Evolutionary conservation across 2,797 vertebrate species (phyloP), one percentile per base, ranked within the genome.

Genomic region (Meriones psammophilus): DNA sequence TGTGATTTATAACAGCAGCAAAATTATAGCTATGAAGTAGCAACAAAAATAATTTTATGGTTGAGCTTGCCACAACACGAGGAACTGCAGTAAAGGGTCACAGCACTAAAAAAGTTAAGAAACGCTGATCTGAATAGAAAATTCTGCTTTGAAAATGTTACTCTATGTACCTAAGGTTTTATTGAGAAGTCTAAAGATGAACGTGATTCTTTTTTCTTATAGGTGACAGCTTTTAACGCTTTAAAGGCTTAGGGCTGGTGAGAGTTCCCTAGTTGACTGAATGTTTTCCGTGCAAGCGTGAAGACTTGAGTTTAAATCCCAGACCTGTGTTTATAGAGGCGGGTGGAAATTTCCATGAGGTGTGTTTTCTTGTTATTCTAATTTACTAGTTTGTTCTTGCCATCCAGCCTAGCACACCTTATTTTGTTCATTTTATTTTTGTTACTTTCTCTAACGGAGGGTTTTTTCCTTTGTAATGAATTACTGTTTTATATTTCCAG

Each of bases 361-460:
- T 78, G 8, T 9, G 22, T 86, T 80, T 46, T 54, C 56, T 94
- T 88, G 12, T 5, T 85, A 68, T 68, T 91, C 33, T 12, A 68
- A 71, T 12, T 58, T 74, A 69, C 10, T 84, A 50, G 56, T 74
- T 73, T 66, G 4, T 56, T 93, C 22, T 89, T 92, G 69, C 73
- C 46, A 76, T 39, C 20, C 58, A 88, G 54, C 78, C 24, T 77
- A 20, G 15, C 71, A 80, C 1, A 60, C 60, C 30, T 88, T 42
- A 30, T 66, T 79, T 96, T 12, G 20, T n/a, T 92, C 69, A 50
- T 36, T 89, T 83, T 54, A 42, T 83, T 76, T 88, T 88, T 91
- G n/a, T 68, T 54, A 30, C 81, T 77, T 87, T 80, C 30, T 39
- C 5, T 74, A 62, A 80, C 56, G 8, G 36, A 62, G 30, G 64